Percentiles rank a stretch among this genome's conserved stretches.
phyloP scores from a whole-genome alignment of 2,113 vertebrate genomes.

The Hiodon alosoides region DNA sequence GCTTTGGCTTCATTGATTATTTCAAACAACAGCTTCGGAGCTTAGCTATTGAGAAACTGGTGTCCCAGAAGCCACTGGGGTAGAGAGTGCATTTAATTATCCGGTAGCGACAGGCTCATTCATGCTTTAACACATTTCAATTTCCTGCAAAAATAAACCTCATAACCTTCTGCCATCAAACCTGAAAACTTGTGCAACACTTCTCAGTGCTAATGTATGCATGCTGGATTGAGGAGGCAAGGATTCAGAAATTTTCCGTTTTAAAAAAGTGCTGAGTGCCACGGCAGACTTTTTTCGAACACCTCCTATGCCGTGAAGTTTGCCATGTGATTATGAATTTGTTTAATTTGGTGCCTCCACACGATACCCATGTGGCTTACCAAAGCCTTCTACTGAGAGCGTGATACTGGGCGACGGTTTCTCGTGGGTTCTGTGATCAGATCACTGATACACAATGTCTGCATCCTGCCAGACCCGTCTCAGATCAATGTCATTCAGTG shows the following conservation, averaged over 20 bases:
- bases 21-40: too few relatives aligned
- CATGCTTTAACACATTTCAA: not conserved
- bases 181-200: not conserved
- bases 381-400: not conserved
- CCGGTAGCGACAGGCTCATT: not conserved
- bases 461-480: too few relatives aligned
- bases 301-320: not conserved
- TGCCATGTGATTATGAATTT: not conserved
- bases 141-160: not conserved
- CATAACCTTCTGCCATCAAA: constrained; percentile 4
- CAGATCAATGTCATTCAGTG: too few relatives aligned
- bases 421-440: too few relatives aligned
- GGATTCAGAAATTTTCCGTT: not conserved
- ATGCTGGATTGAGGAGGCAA: constrained; percentile 11
- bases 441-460: too few relatives aligned
- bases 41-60: too few relatives aligned
- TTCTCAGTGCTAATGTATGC: constrained; percentile 17
- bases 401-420: too few relatives aligned
- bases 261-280: not conserved
- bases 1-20: too few relatives aligned
- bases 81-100: not conserved
- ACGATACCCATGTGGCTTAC: not conserved
- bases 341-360: not conserved
- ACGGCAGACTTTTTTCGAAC: not conserved
- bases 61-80: too few relatives aligned